Conservation (phyloP, 2,797 vertebrate genomes). For the Momotus momota region DNA sequence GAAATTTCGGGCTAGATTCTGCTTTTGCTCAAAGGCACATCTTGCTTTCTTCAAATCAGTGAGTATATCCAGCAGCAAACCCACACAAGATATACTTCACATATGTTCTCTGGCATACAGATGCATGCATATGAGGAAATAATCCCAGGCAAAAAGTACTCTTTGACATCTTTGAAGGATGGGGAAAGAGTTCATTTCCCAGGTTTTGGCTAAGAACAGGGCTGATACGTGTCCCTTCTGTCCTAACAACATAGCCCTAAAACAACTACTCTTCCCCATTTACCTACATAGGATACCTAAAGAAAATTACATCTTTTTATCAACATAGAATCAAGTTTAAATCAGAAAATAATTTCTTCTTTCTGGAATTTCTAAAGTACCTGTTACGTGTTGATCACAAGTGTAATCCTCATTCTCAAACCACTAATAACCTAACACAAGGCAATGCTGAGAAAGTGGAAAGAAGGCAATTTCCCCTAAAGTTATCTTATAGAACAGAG, state of each 20-base stretch:
- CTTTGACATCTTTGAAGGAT: background rate
- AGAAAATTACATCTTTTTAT: background rate
- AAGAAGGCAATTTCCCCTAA: background rate
- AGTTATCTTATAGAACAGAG: background rate
- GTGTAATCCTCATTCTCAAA: background rate
- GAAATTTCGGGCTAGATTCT: background rate
- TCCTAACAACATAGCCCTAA: background rate
- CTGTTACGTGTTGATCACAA: accelerated
- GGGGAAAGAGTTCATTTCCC: background rate
- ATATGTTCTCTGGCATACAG: background rate
- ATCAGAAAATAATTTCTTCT: background rate
- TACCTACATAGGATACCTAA: background rate
- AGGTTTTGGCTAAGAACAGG: background rate
- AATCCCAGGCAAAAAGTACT: background rate
- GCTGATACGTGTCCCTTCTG: background rate
- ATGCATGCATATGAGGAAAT: background rate
- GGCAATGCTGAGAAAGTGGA: background rate
- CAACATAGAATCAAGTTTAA: background rate
- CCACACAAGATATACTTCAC: background rate
- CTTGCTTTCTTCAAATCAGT: background rate
- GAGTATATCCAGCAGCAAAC: background rate
- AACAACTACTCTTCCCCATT: background rate
- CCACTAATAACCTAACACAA: background rate
- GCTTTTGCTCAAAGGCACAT: background rate
- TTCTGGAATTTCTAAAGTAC: background rate